A percentile compares a stretch with the other conserved stretches of the same genome.
These are phyloP conservation scores for Gymnoscopelus braueri DNA, from an alignment of 2,797 vertebrate genomes.

Conservation along the genomic window DNA sequence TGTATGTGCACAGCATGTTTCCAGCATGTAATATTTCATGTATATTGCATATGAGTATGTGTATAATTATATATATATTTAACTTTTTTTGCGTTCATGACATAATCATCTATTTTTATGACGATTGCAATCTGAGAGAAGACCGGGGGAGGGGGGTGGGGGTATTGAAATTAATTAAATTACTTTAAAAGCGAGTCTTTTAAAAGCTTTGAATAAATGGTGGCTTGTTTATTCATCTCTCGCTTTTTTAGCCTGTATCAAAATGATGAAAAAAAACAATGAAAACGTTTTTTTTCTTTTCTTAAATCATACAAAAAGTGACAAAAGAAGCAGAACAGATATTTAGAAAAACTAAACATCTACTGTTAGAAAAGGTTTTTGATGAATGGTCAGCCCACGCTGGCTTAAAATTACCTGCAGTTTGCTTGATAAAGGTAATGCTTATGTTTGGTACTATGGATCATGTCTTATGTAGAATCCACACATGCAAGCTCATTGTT, in stretches of 20 bases:
- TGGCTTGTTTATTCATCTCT: constrained; percentile 3
- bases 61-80: constrained; percentile 15
- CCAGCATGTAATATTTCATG: constrained; percentile 75
- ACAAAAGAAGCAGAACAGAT: constrained; percentile 33
- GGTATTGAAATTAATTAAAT: too few species aligned
- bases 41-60: constrained; percentile 77
- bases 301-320: constrained; percentile 1
- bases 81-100: constrained; percentile 49
- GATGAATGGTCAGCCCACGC: background rate
- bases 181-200: too few species aligned
- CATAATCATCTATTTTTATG: constrained; percentile 24
- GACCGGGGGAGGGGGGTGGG: background rate
- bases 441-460: constrained; percentile 14
- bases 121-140: constrained; percentile 24
- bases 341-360: constrained; percentile 24
- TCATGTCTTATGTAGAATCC: constrained; percentile 20
- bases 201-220: too few species aligned
- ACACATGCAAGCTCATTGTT: constrained; percentile 40
- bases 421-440: constrained; percentile 1
- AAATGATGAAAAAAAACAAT: background rate
- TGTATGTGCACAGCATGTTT: constrained; percentile 70
- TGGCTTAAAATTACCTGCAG: background rate
- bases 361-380: constrained; percentile 13
- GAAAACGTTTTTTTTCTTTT: background rate
- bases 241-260: constrained; percentile 1